Base-by-base conservation (phyloP, 2,797 vertebrate genomes). In the Hapalemur alaotrensis region DNA sequence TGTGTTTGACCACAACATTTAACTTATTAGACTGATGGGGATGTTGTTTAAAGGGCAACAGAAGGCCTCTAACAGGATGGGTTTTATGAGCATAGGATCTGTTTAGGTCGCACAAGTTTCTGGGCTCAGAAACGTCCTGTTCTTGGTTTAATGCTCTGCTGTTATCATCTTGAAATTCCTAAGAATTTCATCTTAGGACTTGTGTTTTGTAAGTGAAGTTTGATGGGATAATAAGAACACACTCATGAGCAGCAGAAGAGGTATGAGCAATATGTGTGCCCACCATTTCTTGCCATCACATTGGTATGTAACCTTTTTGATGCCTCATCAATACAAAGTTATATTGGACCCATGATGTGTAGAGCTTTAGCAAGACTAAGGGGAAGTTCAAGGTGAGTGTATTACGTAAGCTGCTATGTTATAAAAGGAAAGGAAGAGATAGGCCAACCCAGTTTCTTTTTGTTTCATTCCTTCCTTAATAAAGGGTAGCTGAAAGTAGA, bases 151-250 rank as follows among this genome's bases (percentile, higher is more conserved):
- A 81, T 84, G 38, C 28, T 69, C 18, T 86, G 4, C 32, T 61
- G 48, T 63, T 35, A 18, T 2, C 13, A 20, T 38, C 20, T 96
- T 78, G 3, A 54, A 69, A 46, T 89, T 95, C 23, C 43, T 85
- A 69, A 89, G 50, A 38, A 18, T 76, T 65, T 70, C 80, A 41
- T 52, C 20, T 84, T 72, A 78, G 54, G 82, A 87, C 43, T 94
- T 88, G 69, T 67, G 32, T 61, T 94, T 96, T 84, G 12, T 73
- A 88, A 90, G 65, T 69, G 72, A 84, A 63, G 17, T 80, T 59
- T 88, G 57, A 59, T 70, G 50, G 23, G 13, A 57, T 63, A 82
- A 32, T 54, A 63, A 63, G 65, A 84, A 17, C 2, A n/a, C n/a
- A 5, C 22, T 38, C 12, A 4, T 35, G 52, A 91, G 38, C 32